These are phyloP conservation scores for Melanotus villosus DNA, from an alignment of 2,888 invertebrate genomes.

Conservation along the genomic window DNA sequence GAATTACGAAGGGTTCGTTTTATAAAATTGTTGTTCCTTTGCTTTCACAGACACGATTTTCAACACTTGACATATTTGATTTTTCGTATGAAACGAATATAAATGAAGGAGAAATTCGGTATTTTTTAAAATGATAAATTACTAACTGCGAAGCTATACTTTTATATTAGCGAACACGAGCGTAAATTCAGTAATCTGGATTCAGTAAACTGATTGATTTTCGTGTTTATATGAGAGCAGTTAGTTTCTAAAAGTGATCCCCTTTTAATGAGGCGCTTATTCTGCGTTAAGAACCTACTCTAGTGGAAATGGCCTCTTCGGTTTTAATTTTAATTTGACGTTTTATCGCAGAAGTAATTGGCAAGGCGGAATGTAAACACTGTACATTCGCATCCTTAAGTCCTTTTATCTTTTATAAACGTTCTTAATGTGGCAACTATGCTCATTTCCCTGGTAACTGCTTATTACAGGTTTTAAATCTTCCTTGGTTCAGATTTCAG, in stretches of 20 bases:
- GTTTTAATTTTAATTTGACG: slow-evolving; percentile 23
- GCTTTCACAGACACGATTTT: not conserved
- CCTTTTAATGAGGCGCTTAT: slow-evolving; percentile 21
- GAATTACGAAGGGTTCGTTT: slow-evolving; percentile 29
- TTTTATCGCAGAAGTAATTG: slow-evolving; percentile 25
- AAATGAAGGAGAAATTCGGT: not conserved
- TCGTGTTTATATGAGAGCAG: slow-evolving; percentile 7
- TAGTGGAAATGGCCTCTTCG: slow-evolving; percentile 13
- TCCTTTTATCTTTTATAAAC: slow-evolving; percentile 32
- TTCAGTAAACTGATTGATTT: slow-evolving; percentile 8
- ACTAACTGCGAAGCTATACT: too few species aligned
- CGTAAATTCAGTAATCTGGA: not conserved
- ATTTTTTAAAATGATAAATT: too few species aligned
- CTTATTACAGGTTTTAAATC: slow-evolving; percentile 23
- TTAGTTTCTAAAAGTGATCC: slow-evolving; percentile 13
- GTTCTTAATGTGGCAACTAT: slow-evolving; percentile 25
- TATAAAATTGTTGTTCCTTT: slow-evolving; percentile 19
- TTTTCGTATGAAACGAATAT: not conserved
- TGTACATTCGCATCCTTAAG: slow-evolving; percentile 19
- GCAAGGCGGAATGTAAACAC: slow-evolving; percentile 21
- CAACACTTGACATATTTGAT: slow-evolving; percentile 3
- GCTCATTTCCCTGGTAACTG: slow-evolving; percentile 11
- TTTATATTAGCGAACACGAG: too few species aligned
- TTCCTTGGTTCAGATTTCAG: slow-evolving; percentile 12
- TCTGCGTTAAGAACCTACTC: slow-evolving; percentile 6